A percentile compares a stretch with the other conserved stretches of the same genome.
phyloP scores from a whole-genome alignment of 1,140 invertebrate genomes.

The Leptoteleia sp. region DNA sequence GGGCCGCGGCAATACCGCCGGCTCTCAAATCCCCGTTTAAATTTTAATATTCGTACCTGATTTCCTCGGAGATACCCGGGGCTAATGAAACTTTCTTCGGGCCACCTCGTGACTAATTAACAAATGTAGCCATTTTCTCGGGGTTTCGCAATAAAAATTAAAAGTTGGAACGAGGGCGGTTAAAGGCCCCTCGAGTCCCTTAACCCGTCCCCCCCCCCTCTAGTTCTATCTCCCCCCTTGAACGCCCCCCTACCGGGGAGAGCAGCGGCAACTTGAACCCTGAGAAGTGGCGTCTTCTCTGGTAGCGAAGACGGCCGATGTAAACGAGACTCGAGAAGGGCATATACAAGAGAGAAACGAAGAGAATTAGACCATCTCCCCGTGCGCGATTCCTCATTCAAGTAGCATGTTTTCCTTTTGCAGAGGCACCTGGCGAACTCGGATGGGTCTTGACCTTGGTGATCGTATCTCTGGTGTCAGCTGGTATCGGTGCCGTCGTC shows the following conservation, averaged over 20 bases:
- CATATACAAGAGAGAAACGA: too few species aligned
- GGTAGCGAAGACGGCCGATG: too few species aligned
- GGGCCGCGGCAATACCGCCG: neutral
- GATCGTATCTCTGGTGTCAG: slow-evolving; percentile 82
- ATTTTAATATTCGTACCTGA: slow-evolving; percentile 59
- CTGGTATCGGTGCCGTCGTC: slow-evolving; percentile 81
- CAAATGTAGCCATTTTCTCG: slow-evolving; percentile 51
- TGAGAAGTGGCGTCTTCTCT: too few species aligned
- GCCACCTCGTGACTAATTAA: slow-evolving; percentile 56
- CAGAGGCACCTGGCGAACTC: slow-evolving; percentile 80
- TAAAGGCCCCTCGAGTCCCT: slow-evolving; percentile 11
- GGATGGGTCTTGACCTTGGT: slow-evolving; percentile 82
- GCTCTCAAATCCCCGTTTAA: slow-evolving; percentile 43
- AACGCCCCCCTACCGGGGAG: too few species aligned
- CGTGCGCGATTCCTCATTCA: slow-evolving; percentile 64
- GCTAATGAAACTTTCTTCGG: slow-evolving; percentile 52
- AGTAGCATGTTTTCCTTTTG: slow-evolving; percentile 71
- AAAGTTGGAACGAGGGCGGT: slow-evolving; percentile 30
- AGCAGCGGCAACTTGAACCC: too few species aligned
- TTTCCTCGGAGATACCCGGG: slow-evolving; percentile 59
- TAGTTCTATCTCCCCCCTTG: too few species aligned
- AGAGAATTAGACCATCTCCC: slow-evolving; percentile 67
- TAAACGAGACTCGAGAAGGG: too few species aligned
- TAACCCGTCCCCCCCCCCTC: neutral
- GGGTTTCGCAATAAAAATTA: slow-evolving; percentile 46